Evolutionary conservation across 2,797 vertebrate species (phyloP).

Genomic region (Cirrhinus molitorella): DNA sequence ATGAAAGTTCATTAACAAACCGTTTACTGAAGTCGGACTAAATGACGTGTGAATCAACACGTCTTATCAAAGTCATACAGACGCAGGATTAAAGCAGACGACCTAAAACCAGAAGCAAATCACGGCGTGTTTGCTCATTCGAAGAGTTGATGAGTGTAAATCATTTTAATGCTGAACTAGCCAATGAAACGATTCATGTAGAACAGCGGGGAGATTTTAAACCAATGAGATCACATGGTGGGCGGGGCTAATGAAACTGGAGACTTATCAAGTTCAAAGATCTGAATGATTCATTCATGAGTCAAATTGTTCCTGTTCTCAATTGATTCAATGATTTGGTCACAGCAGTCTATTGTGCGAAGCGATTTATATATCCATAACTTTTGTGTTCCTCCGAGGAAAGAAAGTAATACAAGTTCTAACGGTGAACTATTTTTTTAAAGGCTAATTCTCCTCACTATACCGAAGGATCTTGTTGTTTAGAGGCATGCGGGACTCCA

Average conservation of each 20-base stretch:
- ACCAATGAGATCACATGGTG: neutral
- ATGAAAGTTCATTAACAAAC: neutral
- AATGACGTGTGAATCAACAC: slow-evolving; percentile 32
- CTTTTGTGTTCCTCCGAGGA: neutral
- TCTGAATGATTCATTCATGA: neutral
- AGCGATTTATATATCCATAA: neutral
- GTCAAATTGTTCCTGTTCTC: neutral
- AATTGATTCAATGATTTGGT: neutral
- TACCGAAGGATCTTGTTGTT: slow-evolving; percentile 7
- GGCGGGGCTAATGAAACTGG: neutral
- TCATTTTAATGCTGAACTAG: neutral
- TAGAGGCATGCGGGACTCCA: slow-evolving; percentile 26
- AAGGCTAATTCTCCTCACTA: neutral
- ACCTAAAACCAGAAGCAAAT: neutral
- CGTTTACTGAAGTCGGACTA: slow-evolving; percentile 32
- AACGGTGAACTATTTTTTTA: neutral
- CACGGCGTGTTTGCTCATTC: neutral
- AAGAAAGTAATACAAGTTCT: neutral
- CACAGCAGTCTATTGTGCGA: neutral
- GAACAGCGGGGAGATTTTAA: neutral
- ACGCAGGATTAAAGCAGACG: neutral
- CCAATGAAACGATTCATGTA: neutral
- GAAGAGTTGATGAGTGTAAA: neutral
- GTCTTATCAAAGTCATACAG: slow-evolving; percentile 48
- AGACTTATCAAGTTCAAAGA: neutral